Evolutionary conservation across 2,797 vertebrate genomes (phyloP).

Genomic region (Anas capensis): DNA sequence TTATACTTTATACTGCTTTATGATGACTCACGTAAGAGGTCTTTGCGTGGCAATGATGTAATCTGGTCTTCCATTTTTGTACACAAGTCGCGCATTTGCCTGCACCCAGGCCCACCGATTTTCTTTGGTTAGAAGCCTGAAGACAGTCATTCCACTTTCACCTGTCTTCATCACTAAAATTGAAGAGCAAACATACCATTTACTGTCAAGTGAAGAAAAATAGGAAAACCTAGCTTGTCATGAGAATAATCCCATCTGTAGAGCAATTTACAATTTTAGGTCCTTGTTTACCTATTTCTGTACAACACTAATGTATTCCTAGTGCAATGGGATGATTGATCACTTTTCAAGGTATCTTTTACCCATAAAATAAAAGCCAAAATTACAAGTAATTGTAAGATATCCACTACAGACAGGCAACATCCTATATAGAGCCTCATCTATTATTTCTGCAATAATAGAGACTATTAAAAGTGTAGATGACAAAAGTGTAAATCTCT

Average conservation of each 20-base stretch:
- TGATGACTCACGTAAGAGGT: conserved; percentile 82
- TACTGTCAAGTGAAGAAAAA: not conserved
- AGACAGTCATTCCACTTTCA: conserved; percentile 86
- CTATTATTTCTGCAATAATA: not conserved
- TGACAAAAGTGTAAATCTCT: not conserved
- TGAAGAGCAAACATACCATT: not conserved
- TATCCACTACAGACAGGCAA: not conserved
- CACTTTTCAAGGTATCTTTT: not conserved
- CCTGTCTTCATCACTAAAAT: conserved; percentile 87
- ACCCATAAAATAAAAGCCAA: not conserved
- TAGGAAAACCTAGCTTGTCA: not conserved
- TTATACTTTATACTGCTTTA: not conserved
- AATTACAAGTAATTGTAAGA: not conserved
- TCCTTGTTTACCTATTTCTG: not conserved
- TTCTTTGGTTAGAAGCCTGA: conserved; percentile 86
- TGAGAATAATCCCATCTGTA: not conserved
- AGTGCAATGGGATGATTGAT: not conserved
- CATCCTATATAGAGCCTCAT: not conserved
- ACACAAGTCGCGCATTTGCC: conserved; percentile 86
- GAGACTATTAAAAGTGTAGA: not conserved
- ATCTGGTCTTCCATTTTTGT: conserved; percentile 87
- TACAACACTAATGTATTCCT: not conserved
- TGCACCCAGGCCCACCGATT: conserved; percentile 86
- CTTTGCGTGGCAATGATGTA: conserved; percentile 86
- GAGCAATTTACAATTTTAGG: not conserved